Evolutionary conservation across 2,888 invertebrate species (phyloP), one percentile per base, ranked within the genome.

Genomic region (Chelonus formosanus): DNA sequence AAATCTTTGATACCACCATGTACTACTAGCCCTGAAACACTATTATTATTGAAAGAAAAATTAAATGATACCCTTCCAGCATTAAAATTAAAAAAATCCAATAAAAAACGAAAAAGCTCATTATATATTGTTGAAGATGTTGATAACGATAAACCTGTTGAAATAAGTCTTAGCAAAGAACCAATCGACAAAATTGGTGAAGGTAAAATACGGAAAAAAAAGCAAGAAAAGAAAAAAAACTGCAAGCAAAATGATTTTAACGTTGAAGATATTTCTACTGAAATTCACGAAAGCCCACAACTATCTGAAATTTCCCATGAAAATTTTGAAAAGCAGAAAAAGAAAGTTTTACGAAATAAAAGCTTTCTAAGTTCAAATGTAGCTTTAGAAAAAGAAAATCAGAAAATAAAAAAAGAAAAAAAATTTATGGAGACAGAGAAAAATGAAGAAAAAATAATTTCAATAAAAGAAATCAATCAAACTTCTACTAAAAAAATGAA

Each of bases 1-100:
- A 8, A 61, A 34, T 43, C 53, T 31, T 44, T 61, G 61, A 32
- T 31, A 7, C 6, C n/a, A n/a, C 10, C 32, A 44, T 7, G 40
- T 40, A 34, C 34, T 4, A 32, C 31, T 3, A 44, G 44, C 5
- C 77, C 79, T 6, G 71, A 69, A 20, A 76, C 75, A 5, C 78
- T 76, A 36, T 73, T 71, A 36, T 63, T 82, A 32, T 79, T 73
- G 63, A 81, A 80, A 52, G 72, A 76, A 1, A 82, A 77, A 62
- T 67, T 83, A 50, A 80, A 79, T 55, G 78, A 79, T 3, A 75
- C 75, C 3, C 67, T 76, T 3, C 82, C 82, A 10, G 53, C 61
- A 3, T 50, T 78, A 34, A 70, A 75, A 43, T 61, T 63, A 3
- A 58, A 63, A 35, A 59, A 63, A n/a, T 70, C 35, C 56, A 52